A percentile compares a stretch with the other conserved stretches of the same genome.
phyloP scores from a whole-genome alignment of 2,888 invertebrate species.

The Cephus runcator region DNA sequence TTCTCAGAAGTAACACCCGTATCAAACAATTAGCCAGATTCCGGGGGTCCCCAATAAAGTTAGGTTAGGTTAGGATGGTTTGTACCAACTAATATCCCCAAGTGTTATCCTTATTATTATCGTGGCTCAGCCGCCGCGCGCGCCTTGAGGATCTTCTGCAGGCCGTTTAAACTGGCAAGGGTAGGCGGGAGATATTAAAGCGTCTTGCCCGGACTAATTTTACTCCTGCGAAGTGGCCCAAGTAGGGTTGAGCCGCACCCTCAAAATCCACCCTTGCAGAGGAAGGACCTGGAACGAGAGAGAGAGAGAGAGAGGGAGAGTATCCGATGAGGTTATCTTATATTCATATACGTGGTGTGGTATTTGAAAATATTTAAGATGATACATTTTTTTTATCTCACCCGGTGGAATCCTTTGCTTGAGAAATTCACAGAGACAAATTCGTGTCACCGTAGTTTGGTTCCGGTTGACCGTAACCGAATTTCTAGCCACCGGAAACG shows the following conservation, averaged over 20 bases:
- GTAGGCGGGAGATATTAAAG: constrained; percentile 52
- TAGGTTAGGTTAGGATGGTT: constrained; percentile 41
- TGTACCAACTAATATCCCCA: constrained; percentile 59
- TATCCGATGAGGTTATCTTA: not conserved
- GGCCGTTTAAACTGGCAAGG: not conserved
- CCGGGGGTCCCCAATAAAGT: constrained; percentile 30
- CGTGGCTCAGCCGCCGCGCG: constrained; percentile 28
- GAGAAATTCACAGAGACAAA: not conserved
- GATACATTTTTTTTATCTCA: not conserved
- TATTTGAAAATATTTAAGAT: not conserved
- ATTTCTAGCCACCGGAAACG: not conserved
- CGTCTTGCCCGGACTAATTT: constrained; percentile 53
- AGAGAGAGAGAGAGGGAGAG: too few relatives aligned
- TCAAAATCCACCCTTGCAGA: not conserved
- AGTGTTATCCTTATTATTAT: constrained; percentile 62
- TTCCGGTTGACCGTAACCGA: not conserved
- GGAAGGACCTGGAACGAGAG: not conserved
- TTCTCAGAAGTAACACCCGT: constrained; percentile 21
- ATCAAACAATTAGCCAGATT: constrained; percentile 59
- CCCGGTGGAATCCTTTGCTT: not conserved
- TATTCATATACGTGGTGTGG: not conserved
- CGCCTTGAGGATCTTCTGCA: constrained; percentile 16
- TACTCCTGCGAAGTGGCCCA: constrained; percentile 9
- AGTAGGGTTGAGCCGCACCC: constrained; percentile 14
- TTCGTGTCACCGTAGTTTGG: not conserved